Conservation (phyloP, 1,140 invertebrate species). For the Anoplolepis gracilipes region DNA sequence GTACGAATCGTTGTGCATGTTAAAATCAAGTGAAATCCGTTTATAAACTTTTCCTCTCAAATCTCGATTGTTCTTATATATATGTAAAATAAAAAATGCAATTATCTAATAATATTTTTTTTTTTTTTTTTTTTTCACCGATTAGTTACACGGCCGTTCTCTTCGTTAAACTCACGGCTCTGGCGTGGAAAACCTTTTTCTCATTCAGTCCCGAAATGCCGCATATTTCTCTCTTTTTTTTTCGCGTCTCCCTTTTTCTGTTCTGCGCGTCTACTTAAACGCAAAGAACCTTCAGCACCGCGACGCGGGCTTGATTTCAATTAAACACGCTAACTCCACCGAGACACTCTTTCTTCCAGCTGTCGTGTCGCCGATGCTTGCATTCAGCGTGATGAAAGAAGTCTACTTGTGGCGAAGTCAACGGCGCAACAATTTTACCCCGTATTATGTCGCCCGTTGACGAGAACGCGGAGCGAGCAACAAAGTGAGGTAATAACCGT, state of each 20-base stretch:
- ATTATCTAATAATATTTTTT: neutral
- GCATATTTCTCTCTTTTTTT: conserved; percentile 10
- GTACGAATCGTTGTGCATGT: neutral
- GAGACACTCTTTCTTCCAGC: conserved; percentile 36
- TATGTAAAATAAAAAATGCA: neutral
- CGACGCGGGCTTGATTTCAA: conserved; percentile 76
- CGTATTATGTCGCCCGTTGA: neutral
- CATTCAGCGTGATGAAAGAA: conserved; percentile 54
- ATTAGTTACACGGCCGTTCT: neutral
- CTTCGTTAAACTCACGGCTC: neutral
- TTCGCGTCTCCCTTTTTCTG: neutral
- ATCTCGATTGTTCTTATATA: neutral
- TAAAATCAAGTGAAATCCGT: conserved; percentile 7
- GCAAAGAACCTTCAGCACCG: conserved; percentile 49
- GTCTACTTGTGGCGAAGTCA: conserved; percentile 9
- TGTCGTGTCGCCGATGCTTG: conserved; percentile 22
- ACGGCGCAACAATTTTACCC: conserved; percentile 34
- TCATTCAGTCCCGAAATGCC: conserved; percentile 42
- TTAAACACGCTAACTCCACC: conserved; percentile 66
- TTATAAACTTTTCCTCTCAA: neutral
- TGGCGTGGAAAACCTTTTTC: conserved; percentile 14
- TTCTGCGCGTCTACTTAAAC: conserved; percentile 16
- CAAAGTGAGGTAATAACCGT: neutral
- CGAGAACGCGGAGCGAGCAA: neutral
- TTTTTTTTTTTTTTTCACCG: no score